Evolutionary conservation across 1,140 invertebrate genomes (phyloP), one percentile per base, ranked within the genome.

Genomic region (Antheraea pernyi): DNA sequence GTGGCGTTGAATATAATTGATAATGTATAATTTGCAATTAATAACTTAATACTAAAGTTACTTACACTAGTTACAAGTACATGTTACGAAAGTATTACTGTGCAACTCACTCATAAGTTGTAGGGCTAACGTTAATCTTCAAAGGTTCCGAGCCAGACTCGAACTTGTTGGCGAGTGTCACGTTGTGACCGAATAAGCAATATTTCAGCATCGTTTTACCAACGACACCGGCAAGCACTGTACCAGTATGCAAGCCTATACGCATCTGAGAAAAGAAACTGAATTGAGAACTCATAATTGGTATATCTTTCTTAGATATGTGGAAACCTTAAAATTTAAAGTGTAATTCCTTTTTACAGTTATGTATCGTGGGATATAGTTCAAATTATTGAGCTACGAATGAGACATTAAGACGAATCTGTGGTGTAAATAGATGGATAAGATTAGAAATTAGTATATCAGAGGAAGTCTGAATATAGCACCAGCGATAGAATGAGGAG

Each of bases 151-250:
- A 98, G 42, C 96, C 95, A 0, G 98, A 98, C 91, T 99, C 98
- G 82, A 99, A 98, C 93, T 98, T 98, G 91, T 98, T 99, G 22
- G 98, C 98, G 60, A 99, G 93, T 1, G 98, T 98, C 11, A 98
- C 97, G 82, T 98, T 98, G 88, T 98, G 96, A 0, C 97, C 97
- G 79, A 98, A 98, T 19, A 98, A 95, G 82, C 97, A 98, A 80
- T 98, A 98, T 77, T 97, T 94, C 10, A 97, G 95, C 97, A 98
- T 98, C 74, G 97, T 97, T 69, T 97, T 96, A 0, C 97, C 97
- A n/a, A 98, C 97, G 0, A 98, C 97, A 0, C 97, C 97, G 19
- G 97, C 97, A 22, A 98, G 85, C 0, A 98, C 97, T 18, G 97
- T 97, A 0, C 97, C 97, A 5, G 97, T 98, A 80, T 99, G 98